Evolutionary conservation across 2,797 vertebrate species (phyloP).

Genomic region (Ataeniobius toweri): DNA sequence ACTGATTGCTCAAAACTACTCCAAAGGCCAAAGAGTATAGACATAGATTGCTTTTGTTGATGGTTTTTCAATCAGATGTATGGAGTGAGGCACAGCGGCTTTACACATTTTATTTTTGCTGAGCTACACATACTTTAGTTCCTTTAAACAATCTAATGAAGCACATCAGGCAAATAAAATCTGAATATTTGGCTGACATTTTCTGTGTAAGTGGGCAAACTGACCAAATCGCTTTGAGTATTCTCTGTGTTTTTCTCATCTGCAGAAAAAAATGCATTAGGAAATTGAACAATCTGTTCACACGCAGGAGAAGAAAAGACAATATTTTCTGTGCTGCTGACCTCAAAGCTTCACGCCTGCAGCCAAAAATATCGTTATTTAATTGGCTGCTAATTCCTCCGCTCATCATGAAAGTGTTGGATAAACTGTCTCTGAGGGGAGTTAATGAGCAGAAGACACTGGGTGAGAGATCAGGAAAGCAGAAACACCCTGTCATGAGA

Average conservation of each 20-base stretch:
- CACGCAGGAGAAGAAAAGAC: neutral
- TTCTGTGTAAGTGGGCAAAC: neutral
- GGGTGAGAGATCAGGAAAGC: slow-evolving; percentile 5
- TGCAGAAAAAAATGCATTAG: neutral
- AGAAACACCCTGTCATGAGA: slow-evolving; percentile 40
- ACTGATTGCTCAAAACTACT: no score
- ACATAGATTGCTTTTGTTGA: no score
- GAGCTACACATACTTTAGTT: no score
- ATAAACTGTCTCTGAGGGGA: slow-evolving; percentile 51
- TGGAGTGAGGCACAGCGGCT: no score
- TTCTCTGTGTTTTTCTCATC: neutral
- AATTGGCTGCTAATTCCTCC: slow-evolving; percentile 57
- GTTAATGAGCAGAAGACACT: slow-evolving; percentile 41
- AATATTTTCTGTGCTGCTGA: slow-evolving; percentile 14
- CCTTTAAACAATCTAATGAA: neutral
- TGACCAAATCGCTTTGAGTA: neutral
- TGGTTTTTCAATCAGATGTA: no score
- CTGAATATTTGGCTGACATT: neutral
- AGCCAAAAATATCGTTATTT: slow-evolving; percentile 39
- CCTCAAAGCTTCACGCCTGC: slow-evolving; percentile 28
- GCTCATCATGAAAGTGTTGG: slow-evolving; percentile 43
- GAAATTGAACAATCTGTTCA: neutral
- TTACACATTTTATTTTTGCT: no score
- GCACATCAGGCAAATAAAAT: neutral
- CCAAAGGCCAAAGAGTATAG: no score